phyloP scores from a whole-genome alignment of 37 sponge, comb jelly and placozoan genomes.

The Halichondria panicea region DNA sequence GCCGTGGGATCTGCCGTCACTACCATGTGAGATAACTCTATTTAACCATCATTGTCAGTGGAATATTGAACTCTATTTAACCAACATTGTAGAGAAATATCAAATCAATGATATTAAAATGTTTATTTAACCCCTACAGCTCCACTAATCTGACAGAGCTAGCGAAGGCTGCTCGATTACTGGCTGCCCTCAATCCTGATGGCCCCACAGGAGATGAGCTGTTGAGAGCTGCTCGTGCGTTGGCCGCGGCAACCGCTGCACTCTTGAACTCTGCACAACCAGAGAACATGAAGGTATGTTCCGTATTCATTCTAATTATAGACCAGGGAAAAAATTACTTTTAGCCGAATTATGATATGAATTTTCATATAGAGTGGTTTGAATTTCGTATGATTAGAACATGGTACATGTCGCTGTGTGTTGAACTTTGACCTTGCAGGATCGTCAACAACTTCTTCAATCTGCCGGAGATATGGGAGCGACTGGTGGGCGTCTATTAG shows the following conservation, averaged over 20 bases:
- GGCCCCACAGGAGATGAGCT: slow-evolving; percentile 73
- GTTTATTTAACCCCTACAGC: slow-evolving; percentile 18
- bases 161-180: slow-evolving; percentile 84
- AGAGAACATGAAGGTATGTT: slow-evolving; percentile 62
- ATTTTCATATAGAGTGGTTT: neutral
- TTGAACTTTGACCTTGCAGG: slow-evolving; percentile 13
- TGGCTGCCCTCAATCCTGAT: slow-evolving; percentile 76
- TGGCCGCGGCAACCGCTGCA: slow-evolving; percentile 91
- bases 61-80: neutral
- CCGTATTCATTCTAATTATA: neutral
- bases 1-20: slow-evolving; percentile 92
- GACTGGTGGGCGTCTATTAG: slow-evolving; percentile 69
- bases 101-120: neutral
- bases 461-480: slow-evolving; percentile 85
- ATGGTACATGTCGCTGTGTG: neutral
- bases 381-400: neutral
- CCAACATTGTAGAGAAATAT: neutral
- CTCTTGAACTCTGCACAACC: slow-evolving; percentile 89
- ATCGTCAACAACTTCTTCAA: slow-evolving; percentile 67
- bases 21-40: slow-evolving; percentile 64
- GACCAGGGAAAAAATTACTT: too few relatives aligned
- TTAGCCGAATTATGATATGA: neutral
- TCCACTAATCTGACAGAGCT: slow-evolving; percentile 94
- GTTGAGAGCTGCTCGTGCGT: slow-evolving; percentile 86
- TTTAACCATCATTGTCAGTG: neutral